These are phyloP conservation scores for Drosophila guanche DNA, from an alignment of 1,140 invertebrate species.

Conservation along the genomic window DNA sequence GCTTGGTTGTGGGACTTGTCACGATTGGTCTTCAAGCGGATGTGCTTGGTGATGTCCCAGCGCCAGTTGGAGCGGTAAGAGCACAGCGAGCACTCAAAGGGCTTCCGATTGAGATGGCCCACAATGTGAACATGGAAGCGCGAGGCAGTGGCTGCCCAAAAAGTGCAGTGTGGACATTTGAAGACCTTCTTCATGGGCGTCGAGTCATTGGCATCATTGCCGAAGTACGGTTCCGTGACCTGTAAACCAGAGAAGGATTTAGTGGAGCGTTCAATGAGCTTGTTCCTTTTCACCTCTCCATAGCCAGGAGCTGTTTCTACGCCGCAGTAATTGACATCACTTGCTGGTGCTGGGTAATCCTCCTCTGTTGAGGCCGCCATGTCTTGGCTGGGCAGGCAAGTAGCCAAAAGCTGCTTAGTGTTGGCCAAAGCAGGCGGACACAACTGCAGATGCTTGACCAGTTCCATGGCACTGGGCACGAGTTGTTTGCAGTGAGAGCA, in stretches of 20 bases:
- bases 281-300: slow-evolving; percentile 81
- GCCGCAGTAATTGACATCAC: slow-evolving; percentile 81
- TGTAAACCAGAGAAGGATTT: slow-evolving; percentile 4
- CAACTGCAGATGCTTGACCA: slow-evolving; percentile 45
- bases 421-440: slow-evolving; percentile 34
- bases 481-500: slow-evolving; percentile 66
- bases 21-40: slow-evolving; percentile 92
- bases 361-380: slow-evolving; percentile 24
- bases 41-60: slow-evolving; percentile 98
- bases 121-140: slow-evolving; percentile 96
- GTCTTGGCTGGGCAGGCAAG: slow-evolving; percentile 32
- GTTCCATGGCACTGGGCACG: slow-evolving; percentile 64
- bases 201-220: slow-evolving; percentile 75
- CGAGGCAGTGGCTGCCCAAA: slow-evolving; percentile 94
- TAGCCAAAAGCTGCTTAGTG: slow-evolving; percentile 9
- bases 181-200: slow-evolving; percentile 88
- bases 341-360: slow-evolving; percentile 32
- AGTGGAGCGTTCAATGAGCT: not conserved
- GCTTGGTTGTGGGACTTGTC: slow-evolving; percentile 90
- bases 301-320: slow-evolving; percentile 85
- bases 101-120: slow-evolving; percentile 95
- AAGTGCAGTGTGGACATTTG: slow-evolving; percentile 94
- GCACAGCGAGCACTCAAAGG: slow-evolving; percentile 97
- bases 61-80: slow-evolving; percentile 96
- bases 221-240: slow-evolving; percentile 77